Evolutionary conservation across 1,140 invertebrate genomes (phyloP).

Genomic region (Eumaeus atala): DNA sequence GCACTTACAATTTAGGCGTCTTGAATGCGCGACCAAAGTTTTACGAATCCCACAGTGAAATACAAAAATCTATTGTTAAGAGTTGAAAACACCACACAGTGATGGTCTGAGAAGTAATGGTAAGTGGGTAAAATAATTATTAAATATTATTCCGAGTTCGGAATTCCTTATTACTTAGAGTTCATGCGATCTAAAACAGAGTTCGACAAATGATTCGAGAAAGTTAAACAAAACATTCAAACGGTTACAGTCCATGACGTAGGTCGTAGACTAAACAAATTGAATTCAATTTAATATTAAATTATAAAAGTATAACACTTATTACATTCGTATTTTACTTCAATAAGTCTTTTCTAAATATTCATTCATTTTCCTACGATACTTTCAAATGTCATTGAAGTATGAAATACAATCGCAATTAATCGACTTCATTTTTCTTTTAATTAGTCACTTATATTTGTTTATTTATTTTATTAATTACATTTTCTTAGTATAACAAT

Average conservation of each 20-base stretch:
- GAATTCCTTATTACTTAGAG: too few species aligned
- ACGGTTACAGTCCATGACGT: not conserved
- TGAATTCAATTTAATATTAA: constrained; percentile 33
- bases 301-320: constrained; percentile 63
- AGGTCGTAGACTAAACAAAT: too few species aligned
- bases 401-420: constrained; percentile 71
- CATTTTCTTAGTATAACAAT: constrained; percentile 74
- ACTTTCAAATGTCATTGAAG: constrained; percentile 69
- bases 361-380: constrained; percentile 69
- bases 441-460: constrained; percentile 67
- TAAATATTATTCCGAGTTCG: not conserved
- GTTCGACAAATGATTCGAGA: constrained; percentile 7
- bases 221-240: not conserved
- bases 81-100: constrained; percentile 1
- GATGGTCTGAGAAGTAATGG: constrained; percentile 1
- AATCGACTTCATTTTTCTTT: constrained; percentile 62
- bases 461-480: constrained; percentile 73
- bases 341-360: constrained; percentile 73
- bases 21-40: constrained; percentile 18
- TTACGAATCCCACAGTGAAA: constrained; percentile 1
- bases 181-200: not conserved
- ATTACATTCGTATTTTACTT: constrained; percentile 70
- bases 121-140: not conserved
- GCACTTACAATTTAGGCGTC: constrained; percentile 62
- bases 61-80: constrained; percentile 7